Evolutionary conservation across 2,113 vertebrate species (phyloP).

Genomic region (Brachyistius frenatus): DNA sequence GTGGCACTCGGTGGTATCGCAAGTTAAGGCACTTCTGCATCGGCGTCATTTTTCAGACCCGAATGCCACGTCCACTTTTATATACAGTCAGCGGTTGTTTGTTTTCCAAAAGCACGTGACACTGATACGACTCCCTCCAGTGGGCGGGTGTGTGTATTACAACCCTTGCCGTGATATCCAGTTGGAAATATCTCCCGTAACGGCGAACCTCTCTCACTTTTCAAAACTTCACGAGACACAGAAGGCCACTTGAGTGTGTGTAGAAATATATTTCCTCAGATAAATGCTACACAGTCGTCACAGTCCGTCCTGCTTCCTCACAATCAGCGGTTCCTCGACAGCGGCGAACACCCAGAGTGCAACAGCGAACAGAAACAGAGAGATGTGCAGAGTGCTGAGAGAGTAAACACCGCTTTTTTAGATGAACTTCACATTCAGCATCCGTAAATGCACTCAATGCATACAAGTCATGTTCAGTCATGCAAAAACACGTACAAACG

Average conservation of each 20-base stretch:
- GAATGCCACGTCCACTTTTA: too few relatives aligned
- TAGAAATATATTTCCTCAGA: slow-evolving; percentile 67
- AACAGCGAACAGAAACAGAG: slow-evolving; percentile 23
- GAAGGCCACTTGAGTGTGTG: slow-evolving; percentile 4
- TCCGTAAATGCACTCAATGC: slow-evolving; percentile 52
- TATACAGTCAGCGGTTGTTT: too few relatives aligned
- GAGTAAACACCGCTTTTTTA: slow-evolving; percentile 16
- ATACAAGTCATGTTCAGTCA: slow-evolving; percentile 49
- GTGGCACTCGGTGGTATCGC: too few relatives aligned
- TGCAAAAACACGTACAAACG: slow-evolving; percentile 42
- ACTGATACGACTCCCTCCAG: too few relatives aligned
- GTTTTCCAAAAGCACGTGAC: too few relatives aligned
- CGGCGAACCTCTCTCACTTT: too few relatives aligned
- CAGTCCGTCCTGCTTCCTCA: slow-evolving; percentile 17
- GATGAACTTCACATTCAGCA: slow-evolving; percentile 41
- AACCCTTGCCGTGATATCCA: too few relatives aligned
- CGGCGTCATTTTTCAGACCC: too few relatives aligned
- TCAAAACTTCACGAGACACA: neutral
- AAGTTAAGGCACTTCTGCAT: too few relatives aligned
- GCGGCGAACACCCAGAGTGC: slow-evolving; percentile 2
- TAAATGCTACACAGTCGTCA: slow-evolving; percentile 33
- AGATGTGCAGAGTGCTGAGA: slow-evolving; percentile 8
- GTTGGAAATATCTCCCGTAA: too few relatives aligned
- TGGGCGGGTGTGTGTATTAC: too few relatives aligned
- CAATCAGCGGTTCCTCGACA: neutral